phyloP scores from a whole-genome alignment of 2,113 vertebrate species.

The Atrichornis clamosus region DNA sequence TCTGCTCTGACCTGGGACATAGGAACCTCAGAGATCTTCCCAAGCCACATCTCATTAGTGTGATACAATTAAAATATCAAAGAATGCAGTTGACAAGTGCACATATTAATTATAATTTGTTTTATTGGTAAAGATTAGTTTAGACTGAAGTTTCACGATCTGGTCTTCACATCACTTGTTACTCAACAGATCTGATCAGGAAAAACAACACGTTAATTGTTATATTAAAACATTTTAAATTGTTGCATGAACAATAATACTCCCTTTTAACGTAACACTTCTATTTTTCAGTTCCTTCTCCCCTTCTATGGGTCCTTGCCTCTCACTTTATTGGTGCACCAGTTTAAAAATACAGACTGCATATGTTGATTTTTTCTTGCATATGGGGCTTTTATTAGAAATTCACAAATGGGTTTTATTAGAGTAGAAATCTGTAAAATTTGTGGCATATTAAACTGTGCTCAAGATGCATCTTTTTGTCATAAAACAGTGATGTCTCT shows the following conservation, averaged over 20 bases:
- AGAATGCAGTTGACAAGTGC: constrained; percentile 47
- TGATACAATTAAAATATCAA: constrained; percentile 52
- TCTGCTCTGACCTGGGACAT: constrained; percentile 30
- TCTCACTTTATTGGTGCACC: background rate
- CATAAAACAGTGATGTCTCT: background rate
- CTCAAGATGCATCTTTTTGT: background rate
- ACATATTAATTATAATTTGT: constrained; percentile 39
- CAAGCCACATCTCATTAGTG: constrained; percentile 51
- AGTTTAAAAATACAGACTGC: background rate
- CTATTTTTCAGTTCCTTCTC: background rate
- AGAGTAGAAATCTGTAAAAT: background rate
- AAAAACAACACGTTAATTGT: background rate
- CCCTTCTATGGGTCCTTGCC: background rate
- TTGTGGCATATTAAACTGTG: background rate
- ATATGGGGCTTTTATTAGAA: constrained; percentile 19
- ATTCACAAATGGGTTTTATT: background rate
- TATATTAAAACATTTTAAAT: background rate
- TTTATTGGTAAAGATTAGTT: constrained; percentile 43
- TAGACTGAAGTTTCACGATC: constrained; percentile 43
- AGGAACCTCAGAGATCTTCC: constrained; percentile 47
- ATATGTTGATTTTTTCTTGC: background rate
- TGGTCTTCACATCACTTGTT: constrained; percentile 4
- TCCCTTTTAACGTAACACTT: background rate
- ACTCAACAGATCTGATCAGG: background rate
- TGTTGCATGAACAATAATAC: background rate